Conservation (phyloP, 2,797 vertebrate species). For the Girardinus metallicus region DNA sequence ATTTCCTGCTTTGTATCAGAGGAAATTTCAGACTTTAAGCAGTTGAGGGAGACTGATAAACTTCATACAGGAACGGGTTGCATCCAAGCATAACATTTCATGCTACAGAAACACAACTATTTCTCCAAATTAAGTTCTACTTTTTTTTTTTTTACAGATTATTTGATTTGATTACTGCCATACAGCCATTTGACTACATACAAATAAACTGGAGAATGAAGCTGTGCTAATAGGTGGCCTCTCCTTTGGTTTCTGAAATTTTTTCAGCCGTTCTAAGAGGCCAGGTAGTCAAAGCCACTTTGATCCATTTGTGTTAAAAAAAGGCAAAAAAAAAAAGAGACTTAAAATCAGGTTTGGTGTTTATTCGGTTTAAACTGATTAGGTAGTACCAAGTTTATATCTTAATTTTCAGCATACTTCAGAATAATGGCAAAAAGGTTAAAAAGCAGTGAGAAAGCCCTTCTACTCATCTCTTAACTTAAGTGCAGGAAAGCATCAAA, state of each 20-base stretch:
- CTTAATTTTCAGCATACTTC: not conserved
- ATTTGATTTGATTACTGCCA: not conserved
- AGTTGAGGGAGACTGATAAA: slow-evolving; percentile 28
- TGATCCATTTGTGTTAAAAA: not conserved
- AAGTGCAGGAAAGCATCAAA: not conserved
- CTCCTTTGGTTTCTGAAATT: not conserved
- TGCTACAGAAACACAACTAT: not conserved
- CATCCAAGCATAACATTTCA: not conserved
- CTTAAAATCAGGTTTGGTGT: not conserved
- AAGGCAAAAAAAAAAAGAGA: too few relatives aligned
- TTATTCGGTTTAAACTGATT: not conserved
- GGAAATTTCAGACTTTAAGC: slow-evolving; percentile 70
- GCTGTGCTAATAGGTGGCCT: not conserved
- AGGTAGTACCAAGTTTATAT: slow-evolving; percentile 3
- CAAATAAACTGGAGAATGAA: not conserved
- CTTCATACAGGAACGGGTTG: slow-evolving; percentile 10
- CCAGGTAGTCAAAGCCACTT: not conserved
- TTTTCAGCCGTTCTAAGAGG: not conserved
- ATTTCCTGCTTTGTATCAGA: slow-evolving; percentile 84
- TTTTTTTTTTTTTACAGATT: not conserved
- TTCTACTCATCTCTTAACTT: not conserved
- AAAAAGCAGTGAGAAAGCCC: slow-evolving; percentile 10
- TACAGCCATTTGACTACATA: not conserved
- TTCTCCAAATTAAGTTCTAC: not conserved
- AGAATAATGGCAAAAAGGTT: not conserved